A percentile compares a stretch with the other conserved stretches of the same genome.
Evolutionary conservation across 2,888 invertebrate genomes (phyloP).

Genomic region (Sisyra terminalis): DNA sequence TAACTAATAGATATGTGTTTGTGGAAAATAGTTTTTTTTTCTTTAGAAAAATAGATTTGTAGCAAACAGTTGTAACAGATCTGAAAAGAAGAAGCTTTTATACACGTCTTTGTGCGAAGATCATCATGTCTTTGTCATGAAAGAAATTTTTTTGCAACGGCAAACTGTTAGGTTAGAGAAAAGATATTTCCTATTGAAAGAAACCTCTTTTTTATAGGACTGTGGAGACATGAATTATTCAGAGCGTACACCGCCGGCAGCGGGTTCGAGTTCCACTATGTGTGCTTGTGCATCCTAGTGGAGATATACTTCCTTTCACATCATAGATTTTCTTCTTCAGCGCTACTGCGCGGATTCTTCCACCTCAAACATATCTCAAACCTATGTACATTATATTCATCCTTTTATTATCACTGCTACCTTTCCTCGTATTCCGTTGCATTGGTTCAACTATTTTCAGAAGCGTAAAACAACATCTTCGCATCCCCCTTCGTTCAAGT

Average conservation of each 20-base stretch:
- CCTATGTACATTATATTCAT: constrained; percentile 5
- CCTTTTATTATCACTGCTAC: background rate
- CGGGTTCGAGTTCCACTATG: constrained; percentile 10
- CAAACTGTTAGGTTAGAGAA: constrained; percentile 6
- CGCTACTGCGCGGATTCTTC: background rate
- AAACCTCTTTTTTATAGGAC: constrained; percentile 10
- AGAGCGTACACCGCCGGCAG: constrained; percentile 15
- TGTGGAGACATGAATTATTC: constrained; percentile 20
- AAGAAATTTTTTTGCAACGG: constrained; percentile 13
- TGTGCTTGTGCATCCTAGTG: background rate
- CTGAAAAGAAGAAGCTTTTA: background rate
- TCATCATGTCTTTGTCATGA: constrained; percentile 2
- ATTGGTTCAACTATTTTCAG: too few species aligned
- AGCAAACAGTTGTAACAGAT: constrained; percentile 2
- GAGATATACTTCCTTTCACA: background rate
- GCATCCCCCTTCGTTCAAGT: too few species aligned
- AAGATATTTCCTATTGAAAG: constrained; percentile 10
- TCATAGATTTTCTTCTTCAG: constrained; percentile 1
- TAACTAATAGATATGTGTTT: too few species aligned
- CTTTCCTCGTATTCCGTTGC: constrained; percentile 16
- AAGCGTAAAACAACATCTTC: too few species aligned
- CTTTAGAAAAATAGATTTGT: too few species aligned
- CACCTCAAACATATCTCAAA: constrained; percentile 6
- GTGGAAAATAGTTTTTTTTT: too few species aligned
- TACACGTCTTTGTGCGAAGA: background rate